phyloP scores from a whole-genome alignment of 1,140 invertebrate genomes.

The Phthorimaea operculella region DNA sequence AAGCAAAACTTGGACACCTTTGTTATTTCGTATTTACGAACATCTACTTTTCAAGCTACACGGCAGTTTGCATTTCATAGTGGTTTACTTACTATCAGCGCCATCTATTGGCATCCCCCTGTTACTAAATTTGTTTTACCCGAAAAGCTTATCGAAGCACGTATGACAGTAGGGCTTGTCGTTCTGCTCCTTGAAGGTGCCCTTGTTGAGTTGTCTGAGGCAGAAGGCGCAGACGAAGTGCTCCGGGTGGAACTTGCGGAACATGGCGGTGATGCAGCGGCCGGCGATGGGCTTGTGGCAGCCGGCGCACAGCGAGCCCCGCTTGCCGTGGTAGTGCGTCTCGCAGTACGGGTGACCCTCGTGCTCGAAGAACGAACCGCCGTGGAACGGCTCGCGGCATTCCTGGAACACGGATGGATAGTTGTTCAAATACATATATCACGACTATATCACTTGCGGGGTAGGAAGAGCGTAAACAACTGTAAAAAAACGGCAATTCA shows the following conservation, averaged over 20 bases:
- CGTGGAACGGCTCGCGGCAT: slow-evolving; percentile 92
- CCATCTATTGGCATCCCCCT: too few relatives aligned
- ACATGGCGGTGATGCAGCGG: slow-evolving; percentile 99
- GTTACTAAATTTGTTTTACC: slow-evolving; percentile 64
- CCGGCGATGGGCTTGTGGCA: slow-evolving; percentile 98
- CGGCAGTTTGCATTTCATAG: too few relatives aligned
- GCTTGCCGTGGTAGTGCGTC: slow-evolving; percentile 96
- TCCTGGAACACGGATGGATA: slow-evolving; percentile 72
- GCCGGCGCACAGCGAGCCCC: slow-evolving; percentile 95
- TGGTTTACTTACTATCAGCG: too few relatives aligned
- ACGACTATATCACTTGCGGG: too few relatives aligned
- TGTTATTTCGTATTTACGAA: too few relatives aligned
- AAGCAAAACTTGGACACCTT: too few relatives aligned
- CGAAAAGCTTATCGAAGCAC: slow-evolving; percentile 98
- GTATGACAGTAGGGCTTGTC: slow-evolving; percentile 98
- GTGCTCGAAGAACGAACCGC: slow-evolving; percentile 95
- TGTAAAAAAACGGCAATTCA: too few relatives aligned
- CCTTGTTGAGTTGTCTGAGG: slow-evolving; percentile 95
- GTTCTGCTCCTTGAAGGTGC: slow-evolving; percentile 98
- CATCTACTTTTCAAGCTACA: too few relatives aligned
- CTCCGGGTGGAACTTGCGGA: slow-evolving; percentile 98
- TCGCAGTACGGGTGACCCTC: slow-evolving; percentile 98
- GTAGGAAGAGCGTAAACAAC: too few relatives aligned
- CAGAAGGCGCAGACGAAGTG: slow-evolving; percentile 99
- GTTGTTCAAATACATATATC: background rate